These are phyloP conservation scores for Mesorhabditis sp. DNA, from an alignment of 2,888 invertebrate species.

Conservation along the genomic window DNA sequence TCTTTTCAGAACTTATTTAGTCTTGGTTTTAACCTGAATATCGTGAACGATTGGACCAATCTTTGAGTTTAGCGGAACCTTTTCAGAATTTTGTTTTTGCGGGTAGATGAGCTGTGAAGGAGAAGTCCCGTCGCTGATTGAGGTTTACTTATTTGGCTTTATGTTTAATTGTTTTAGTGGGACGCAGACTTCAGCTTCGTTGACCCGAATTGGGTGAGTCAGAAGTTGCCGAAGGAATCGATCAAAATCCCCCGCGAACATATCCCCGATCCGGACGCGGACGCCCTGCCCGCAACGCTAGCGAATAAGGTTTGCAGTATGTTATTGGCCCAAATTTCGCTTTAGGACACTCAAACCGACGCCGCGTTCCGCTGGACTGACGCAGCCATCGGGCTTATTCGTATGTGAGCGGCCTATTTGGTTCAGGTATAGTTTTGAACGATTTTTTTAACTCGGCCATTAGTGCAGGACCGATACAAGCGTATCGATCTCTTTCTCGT, in stretches of 20 bases:
- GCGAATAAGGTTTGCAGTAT: not conserved
- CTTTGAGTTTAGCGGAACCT: too few species aligned
- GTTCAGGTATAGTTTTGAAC: too few species aligned
- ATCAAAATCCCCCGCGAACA: constrained; percentile 23
- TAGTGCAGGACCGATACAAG: too few species aligned
- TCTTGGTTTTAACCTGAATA: too few species aligned
- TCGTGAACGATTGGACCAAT: too few species aligned
- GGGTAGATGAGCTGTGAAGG: not conserved
- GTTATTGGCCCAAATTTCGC: not conserved
- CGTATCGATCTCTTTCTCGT: too few species aligned
- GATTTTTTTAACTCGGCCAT: too few species aligned
- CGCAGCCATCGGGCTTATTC: constrained; percentile 33
- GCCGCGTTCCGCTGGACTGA: constrained; percentile 29
- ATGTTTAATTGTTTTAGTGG: not conserved
- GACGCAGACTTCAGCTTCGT: not conserved
- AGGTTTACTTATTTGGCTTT: not conserved
- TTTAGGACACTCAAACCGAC: constrained; percentile 20
- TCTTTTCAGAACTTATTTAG: too few species aligned
- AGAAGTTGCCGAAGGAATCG: not conserved
- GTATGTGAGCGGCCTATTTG: constrained; percentile 16
- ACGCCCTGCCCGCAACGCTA: constrained; percentile 32
- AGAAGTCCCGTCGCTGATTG: not conserved
- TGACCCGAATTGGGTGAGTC: not conserved
- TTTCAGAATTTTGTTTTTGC: not conserved
- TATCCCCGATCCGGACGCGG: constrained; percentile 42